Evolutionary conservation across 2,888 invertebrate genomes (phyloP).

Genomic region (Eristalis intricaria): DNA sequence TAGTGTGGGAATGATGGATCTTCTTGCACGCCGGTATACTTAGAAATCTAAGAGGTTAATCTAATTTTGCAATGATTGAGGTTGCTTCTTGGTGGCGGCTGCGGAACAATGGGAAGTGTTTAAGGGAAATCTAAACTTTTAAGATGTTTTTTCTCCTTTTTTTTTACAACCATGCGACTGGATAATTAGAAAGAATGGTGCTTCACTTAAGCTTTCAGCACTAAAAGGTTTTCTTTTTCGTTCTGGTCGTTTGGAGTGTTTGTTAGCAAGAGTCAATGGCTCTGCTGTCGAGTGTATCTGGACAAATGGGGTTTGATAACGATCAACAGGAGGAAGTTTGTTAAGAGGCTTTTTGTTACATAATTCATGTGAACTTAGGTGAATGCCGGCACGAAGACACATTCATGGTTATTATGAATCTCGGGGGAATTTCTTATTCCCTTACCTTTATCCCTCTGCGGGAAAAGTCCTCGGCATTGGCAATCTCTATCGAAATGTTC

Average conservation of each 20-base stretch:
- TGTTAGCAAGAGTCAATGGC: not conserved
- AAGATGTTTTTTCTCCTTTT: not conserved
- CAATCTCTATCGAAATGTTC: no score
- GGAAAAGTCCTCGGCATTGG: no score
- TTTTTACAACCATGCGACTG: not conserved
- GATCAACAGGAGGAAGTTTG: not conserved
- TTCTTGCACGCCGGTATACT: not conserved
- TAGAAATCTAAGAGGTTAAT: not conserved
- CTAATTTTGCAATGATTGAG: not conserved
- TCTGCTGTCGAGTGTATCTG: not conserved
- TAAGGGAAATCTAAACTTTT: not conserved
- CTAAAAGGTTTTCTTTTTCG: not conserved
- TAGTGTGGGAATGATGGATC: slow-evolving; percentile 14
- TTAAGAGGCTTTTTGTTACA: no score
- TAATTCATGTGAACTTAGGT: no score
- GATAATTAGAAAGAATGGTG: not conserved
- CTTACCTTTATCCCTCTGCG: no score
- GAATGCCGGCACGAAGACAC: no score
- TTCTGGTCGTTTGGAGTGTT: not conserved
- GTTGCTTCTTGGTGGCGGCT: not conserved
- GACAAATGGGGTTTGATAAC: not conserved
- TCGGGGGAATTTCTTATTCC: no score
- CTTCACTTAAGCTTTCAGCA: not conserved
- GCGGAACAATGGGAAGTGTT: not conserved
- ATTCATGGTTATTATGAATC: no score